Evolutionary conservation across 2,113 vertebrate species (phyloP).

Genomic region (Hemiprocne comata): DNA sequence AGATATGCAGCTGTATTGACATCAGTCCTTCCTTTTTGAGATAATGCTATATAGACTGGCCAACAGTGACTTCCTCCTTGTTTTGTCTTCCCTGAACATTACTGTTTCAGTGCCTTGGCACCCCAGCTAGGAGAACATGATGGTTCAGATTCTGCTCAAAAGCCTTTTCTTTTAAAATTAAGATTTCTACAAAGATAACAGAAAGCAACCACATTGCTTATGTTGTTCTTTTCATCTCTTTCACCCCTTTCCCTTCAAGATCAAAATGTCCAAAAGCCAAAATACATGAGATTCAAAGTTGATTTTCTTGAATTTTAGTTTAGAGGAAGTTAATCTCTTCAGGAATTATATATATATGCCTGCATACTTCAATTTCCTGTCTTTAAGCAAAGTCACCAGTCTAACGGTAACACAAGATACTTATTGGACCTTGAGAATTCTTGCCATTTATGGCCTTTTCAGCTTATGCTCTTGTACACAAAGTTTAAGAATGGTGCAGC

Average conservation of each 20-base stretch:
- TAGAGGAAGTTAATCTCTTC: neutral
- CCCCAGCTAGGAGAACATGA: neutral
- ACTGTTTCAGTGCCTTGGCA: neutral
- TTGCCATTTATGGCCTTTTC: neutral
- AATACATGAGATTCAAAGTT: neutral
- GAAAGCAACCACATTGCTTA: neutral
- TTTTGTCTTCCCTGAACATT: neutral
- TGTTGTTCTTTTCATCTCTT: neutral
- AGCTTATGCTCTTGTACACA: neutral
- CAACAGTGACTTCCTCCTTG: neutral
- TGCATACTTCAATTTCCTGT: neutral
- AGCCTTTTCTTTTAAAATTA: neutral
- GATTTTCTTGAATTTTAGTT: neutral
- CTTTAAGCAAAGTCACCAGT: neutral
- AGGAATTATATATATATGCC: neutral
- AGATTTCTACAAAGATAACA: neutral
- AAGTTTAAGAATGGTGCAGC: neutral
- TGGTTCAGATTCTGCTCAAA: neutral
- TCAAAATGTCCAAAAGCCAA: neutral
- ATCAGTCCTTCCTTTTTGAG: neutral
- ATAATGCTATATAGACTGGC: neutral
- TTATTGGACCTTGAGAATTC: neutral
- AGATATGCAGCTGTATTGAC: neutral
- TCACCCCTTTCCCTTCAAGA: neutral
- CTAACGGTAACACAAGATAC: neutral